Evolutionary conservation across 2,888 invertebrate species (phyloP), one percentile per base, ranked within the genome.

Genomic region (Listrodromus nycthemerus): DNA sequence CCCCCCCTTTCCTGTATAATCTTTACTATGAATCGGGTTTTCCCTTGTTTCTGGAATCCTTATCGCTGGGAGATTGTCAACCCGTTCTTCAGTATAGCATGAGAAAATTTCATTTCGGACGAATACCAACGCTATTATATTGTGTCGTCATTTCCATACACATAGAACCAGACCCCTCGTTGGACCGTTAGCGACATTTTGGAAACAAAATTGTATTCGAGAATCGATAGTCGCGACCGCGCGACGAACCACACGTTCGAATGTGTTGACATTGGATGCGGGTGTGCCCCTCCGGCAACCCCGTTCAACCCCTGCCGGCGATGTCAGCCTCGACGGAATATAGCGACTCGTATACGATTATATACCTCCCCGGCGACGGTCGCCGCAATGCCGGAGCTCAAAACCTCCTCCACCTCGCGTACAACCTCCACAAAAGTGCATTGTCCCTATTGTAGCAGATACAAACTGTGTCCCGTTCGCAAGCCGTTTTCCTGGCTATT

Each of bases 371-470:
- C n/a, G 55, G 45, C 55, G 30, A 63, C 73, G 70, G 69, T 82
- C 80, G 69, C 89, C 88, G 84, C 89, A 88, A 88, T 82, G 83
- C 86, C 73, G 69, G 30, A 69, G 80, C 83, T 87, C 86, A 88
- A 89, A 45, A 63, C 33, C 50, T 67, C 48, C 45, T 45, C 24
- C 37, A 19, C 27, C 61, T 61, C 69, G 33, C 48, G 52, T n/a
- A 77, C 75, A 41, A 41, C 27, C 21, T 10, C 75, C 63, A 84
- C 87, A 87, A 88, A 87, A 88, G 85, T 87, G 82, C 78, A 89
- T 90, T 89, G 89, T 86, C 77, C 88, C 70, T 50, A 89, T 90
- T 89, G 90, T 89, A 61, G 78, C 70, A 89, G 86, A 87, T 89
- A 87, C 87, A 88, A 89, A 89, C 87, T 87, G 87, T 85, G 55